Conservation (phyloP, 2,113 vertebrate genomes). For the Catagonus wagneri region DNA sequence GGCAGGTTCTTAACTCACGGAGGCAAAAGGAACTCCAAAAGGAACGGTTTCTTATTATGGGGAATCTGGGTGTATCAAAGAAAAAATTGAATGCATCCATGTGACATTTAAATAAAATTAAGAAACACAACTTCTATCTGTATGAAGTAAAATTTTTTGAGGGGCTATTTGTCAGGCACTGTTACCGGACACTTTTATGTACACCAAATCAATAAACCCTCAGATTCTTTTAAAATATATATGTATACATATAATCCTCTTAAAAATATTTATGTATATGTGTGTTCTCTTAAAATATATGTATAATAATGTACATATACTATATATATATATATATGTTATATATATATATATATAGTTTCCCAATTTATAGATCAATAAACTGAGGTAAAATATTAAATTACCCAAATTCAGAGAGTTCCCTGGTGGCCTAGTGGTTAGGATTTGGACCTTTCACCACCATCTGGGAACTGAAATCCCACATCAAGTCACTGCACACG, state of each 20-base stretch:
- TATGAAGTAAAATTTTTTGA: conserved; percentile 24
- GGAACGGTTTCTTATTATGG: neutral
- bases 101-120: conserved; percentile 11
- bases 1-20: too few relatives aligned
- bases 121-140: neutral
- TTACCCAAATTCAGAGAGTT: neutral
- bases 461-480: too few relatives aligned
- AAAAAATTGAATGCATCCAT: conserved; percentile 40
- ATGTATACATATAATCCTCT: too few relatives aligned
- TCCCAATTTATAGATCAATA: conserved; percentile 34
- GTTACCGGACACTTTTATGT: neutral
- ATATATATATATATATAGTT: neutral
- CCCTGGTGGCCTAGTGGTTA: too few relatives aligned
- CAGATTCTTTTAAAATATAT: neutral
- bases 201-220: conserved; percentile 21
- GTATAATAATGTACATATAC: too few relatives aligned
- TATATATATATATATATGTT: too few relatives aligned
- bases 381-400: conserved; percentile 49
- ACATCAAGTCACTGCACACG: too few relatives aligned
- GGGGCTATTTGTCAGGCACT: neutral
- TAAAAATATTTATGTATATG: too few relatives aligned
- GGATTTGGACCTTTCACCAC: too few relatives aligned
- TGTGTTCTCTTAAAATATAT: too few relatives aligned
- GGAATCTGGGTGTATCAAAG: neutral
- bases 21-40: too few relatives aligned